These are phyloP conservation scores for Adela reaumurella DNA, from an alignment of 2,888 invertebrate genomes.

Conservation along the genomic window DNA sequence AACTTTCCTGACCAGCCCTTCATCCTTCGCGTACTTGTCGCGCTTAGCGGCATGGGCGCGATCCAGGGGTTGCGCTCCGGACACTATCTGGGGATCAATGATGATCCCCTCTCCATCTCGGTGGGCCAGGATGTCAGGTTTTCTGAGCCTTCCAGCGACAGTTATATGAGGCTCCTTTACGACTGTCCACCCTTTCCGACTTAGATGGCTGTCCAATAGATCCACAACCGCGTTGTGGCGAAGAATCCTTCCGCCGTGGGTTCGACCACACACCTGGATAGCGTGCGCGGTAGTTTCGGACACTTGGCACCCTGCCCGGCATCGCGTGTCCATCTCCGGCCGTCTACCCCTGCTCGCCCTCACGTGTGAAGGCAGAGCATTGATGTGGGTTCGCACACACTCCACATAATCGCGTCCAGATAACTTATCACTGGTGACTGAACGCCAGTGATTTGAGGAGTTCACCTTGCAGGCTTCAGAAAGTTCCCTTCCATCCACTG, in stretches of 20 bases:
- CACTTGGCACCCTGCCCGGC: slow-evolving; percentile 16
- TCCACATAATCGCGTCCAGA: slow-evolving; percentile 21
- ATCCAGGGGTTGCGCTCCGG: slow-evolving; percentile 16
- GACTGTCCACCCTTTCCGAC: slow-evolving; percentile 16
- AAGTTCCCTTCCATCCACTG: too few relatives aligned
- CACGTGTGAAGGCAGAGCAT: slow-evolving; percentile 18
- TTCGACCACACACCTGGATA: slow-evolving; percentile 16
- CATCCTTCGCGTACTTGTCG: slow-evolving; percentile 14
- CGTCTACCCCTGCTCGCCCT: slow-evolving; percentile 16
- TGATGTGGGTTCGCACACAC: slow-evolving; percentile 18
- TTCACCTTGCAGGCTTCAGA: too few relatives aligned
- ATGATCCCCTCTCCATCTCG: slow-evolving; percentile 15
- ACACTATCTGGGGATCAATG: slow-evolving; percentile 23
- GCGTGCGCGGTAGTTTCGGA: slow-evolving; percentile 16
- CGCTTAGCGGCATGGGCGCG: slow-evolving; percentile 15
- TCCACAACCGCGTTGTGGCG: slow-evolving; percentile 20
- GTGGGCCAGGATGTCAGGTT: slow-evolving; percentile 20
- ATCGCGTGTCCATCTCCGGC: slow-evolving; percentile 8
- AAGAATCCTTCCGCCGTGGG: slow-evolving; percentile 21
- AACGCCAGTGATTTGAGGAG: neutral
- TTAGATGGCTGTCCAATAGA: slow-evolving; percentile 13
- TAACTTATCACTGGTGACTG: slow-evolving; percentile 9
- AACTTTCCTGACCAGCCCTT: slow-evolving; percentile 13
- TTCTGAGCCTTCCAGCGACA: slow-evolving; percentile 15
- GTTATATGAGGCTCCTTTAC: slow-evolving; percentile 17